These are phyloP conservation scores for Hoplias malabaricus DNA, from an alignment of 2,113 vertebrate genomes.

Conservation along the genomic window DNA sequence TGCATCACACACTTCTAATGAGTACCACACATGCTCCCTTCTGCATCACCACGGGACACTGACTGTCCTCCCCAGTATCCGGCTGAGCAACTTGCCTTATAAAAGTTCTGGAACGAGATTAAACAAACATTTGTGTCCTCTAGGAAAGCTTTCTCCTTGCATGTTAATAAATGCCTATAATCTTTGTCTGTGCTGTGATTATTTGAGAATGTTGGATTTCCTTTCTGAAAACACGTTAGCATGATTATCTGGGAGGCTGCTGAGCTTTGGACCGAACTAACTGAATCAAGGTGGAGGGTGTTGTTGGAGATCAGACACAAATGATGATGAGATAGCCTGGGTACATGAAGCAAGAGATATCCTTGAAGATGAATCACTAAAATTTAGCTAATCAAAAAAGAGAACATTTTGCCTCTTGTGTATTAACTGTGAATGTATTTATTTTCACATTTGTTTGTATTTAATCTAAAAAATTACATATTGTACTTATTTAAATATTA, in stretches of 20 bases:
- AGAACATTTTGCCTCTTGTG: not conserved
- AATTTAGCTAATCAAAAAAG: not conserved
- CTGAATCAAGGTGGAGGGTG: slow-evolving; percentile 36
- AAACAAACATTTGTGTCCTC: slow-evolving; percentile 68
- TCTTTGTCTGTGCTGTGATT: slow-evolving; percentile 54
- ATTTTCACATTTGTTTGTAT: no score
- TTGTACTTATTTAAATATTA: no score
- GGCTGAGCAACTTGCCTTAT: slow-evolving; percentile 57
- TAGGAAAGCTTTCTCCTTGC: slow-evolving; percentile 31
- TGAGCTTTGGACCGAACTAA: slow-evolving; percentile 38
- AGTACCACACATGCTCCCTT: slow-evolving; percentile 58
- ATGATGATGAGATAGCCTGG: not conserved
- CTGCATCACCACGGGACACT: slow-evolving; percentile 56
- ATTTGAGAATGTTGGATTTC: slow-evolving; percentile 46
- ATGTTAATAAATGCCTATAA: slow-evolving; percentile 63
- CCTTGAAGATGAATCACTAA: not conserved
- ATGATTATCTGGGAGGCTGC: slow-evolving; percentile 41
- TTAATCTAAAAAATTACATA: no score
- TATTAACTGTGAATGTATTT: not conserved
- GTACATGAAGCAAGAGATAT: not conserved
- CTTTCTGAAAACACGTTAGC: slow-evolving; percentile 50
- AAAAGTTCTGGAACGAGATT: slow-evolving; percentile 64
- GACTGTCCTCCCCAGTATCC: slow-evolving; percentile 61
- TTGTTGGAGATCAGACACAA: not conserved
- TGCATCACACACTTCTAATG: slow-evolving; percentile 59